phyloP scores from a whole-genome alignment of 2,113 vertebrate genomes.

The Glaucomys volans region DNA sequence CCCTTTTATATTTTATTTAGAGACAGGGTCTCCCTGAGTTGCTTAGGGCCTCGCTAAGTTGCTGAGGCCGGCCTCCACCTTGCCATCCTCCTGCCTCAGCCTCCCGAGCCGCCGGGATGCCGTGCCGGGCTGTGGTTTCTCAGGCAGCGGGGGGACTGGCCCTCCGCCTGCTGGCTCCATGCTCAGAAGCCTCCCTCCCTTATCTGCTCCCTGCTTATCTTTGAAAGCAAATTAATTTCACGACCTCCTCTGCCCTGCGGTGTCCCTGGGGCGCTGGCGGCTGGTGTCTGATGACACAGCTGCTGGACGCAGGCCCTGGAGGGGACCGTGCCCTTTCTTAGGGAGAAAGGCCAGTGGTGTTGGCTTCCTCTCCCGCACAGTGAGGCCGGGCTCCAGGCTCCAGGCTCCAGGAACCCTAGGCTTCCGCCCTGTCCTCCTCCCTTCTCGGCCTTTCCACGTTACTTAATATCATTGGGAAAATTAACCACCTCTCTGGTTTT shows the following conservation, averaged over 20 bases:
- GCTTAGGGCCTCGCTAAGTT: not conserved
- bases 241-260: not conserved
- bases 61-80: too few relatives aligned
- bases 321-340: slow-evolving; percentile 63
- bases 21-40: not conserved
- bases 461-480: not conserved
- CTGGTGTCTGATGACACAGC: slow-evolving; percentile 69
- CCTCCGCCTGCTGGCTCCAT: too few relatives aligned
- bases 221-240: not conserved
- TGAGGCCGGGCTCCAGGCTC: rapidly evolving
- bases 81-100: too few relatives aligned
- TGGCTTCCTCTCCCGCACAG: not conserved
- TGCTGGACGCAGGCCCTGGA: slow-evolving; percentile 62
- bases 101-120: too few relatives aligned
- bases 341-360: slow-evolving; percentile 21
- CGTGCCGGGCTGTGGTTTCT: too few relatives aligned
- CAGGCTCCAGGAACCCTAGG: rapidly evolving
- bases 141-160: too few relatives aligned
- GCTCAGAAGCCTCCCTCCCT: not conserved
- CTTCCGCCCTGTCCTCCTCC: not conserved
- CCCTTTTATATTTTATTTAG: not conserved
- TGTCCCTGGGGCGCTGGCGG: not conserved
- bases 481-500: not conserved
- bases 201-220: not conserved
- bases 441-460: not conserved